phyloP scores from a whole-genome alignment of 2,113 vertebrate species.

The Tyto alba region DNA sequence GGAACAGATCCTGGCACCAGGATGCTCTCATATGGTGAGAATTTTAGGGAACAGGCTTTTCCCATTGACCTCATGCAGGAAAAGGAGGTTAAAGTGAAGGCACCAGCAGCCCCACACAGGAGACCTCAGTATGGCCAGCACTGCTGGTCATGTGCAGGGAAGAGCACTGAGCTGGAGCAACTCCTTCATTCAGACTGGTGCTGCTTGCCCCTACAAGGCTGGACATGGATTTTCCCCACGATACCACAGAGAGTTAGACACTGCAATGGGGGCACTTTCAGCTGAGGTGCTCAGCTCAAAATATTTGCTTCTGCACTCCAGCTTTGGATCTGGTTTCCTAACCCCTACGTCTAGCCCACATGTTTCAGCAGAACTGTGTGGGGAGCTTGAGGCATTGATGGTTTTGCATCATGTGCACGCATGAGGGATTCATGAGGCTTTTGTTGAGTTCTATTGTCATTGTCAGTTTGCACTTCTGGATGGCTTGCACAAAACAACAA shows the following conservation, averaged over 20 bases:
- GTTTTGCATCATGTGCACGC: no score
- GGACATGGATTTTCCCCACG: not conserved
- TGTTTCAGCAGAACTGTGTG: not conserved
- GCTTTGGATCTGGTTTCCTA: not conserved
- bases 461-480: not conserved
- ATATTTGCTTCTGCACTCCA: not conserved
- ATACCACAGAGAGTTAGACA: not conserved
- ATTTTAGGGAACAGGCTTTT: not conserved
- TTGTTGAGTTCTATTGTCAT: not conserved
- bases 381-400: fast-evolving
- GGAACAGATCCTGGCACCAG: not conserved
- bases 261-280: not conserved
- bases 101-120: not conserved
- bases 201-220: not conserved
- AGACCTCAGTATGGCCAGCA: not conserved
- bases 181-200: not conserved
- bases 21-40: not conserved
- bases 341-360: not conserved
- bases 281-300: not conserved
- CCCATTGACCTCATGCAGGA: not conserved
- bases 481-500: not conserved
- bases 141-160: not conserved
- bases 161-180: not conserved
- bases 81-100: not conserved
- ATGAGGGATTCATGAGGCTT: not conserved